Percentiles rank a stretch among this genome's conserved stretches.
Conservation (phyloP, 2,888 invertebrate species). For the Ommatoiulus sabulosus region DNA sequence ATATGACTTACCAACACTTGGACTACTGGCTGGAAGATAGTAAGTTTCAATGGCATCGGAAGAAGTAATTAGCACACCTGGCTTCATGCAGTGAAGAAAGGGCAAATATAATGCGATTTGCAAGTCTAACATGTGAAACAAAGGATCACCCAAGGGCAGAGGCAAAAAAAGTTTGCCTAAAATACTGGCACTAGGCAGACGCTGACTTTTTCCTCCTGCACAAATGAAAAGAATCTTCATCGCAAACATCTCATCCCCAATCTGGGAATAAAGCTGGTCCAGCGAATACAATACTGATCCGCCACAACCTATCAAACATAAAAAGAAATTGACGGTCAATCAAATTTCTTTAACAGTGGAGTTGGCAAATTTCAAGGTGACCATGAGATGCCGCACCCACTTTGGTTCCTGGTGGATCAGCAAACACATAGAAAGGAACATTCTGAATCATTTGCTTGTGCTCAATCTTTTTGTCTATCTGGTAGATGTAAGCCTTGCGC, state of each 20-base stretch:
- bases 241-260: slow-evolving; percentile 64
- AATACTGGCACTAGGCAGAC: slow-evolving; percentile 69
- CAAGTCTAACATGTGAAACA: slow-evolving; percentile 67
- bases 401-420: slow-evolving; percentile 69
- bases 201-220: slow-evolving; percentile 70
- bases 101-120: slow-evolving; percentile 69
- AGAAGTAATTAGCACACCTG: slow-evolving; percentile 68
- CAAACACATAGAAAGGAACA: slow-evolving; percentile 65
- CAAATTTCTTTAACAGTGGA: neutral
- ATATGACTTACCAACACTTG: neutral
- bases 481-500: slow-evolving; percentile 66
- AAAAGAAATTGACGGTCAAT: neutral
- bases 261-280: slow-evolving; percentile 63
- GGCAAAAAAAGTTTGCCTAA: slow-evolving; percentile 69
- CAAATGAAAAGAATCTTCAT: slow-evolving; percentile 68
- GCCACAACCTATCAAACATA: slow-evolving; percentile 62
- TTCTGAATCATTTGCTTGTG: slow-evolving; percentile 65
- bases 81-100: slow-evolving; percentile 66
- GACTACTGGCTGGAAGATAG: slow-evolving; percentile 49
- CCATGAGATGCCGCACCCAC: slow-evolving; percentile 61
- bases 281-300: slow-evolving; percentile 68
- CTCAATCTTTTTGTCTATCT: slow-evolving; percentile 65
- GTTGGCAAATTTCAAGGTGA: neutral
- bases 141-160: slow-evolving; percentile 65
- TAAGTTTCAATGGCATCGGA: slow-evolving; percentile 69